Evolutionary conservation across 1,140 invertebrate genomes (phyloP).

Genomic region (Amyelois transitella): DNA sequence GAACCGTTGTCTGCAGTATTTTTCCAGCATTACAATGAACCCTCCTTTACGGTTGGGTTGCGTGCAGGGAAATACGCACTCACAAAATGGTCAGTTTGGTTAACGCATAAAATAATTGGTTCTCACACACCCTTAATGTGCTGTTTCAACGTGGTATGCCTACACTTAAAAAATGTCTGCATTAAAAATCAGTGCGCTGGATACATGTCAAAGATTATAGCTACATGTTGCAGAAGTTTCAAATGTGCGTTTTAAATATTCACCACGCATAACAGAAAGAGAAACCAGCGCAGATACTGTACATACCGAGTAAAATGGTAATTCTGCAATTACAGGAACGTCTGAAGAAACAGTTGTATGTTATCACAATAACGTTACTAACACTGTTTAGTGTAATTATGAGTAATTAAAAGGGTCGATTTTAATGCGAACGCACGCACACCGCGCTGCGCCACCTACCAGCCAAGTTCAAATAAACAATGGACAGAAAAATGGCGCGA

Average conservation of each 20-base stretch:
- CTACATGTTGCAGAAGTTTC: neutral
- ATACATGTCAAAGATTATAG: too few relatives aligned
- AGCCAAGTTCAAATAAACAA: conserved; percentile 60
- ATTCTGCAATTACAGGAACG: conserved; percentile 9
- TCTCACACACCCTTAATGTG: conserved; percentile 16
- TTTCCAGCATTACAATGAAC: conserved; percentile 44
- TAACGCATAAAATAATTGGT: conserved; percentile 23
- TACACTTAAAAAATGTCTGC: too few relatives aligned
- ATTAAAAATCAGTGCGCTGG: too few relatives aligned
- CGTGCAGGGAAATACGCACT: conserved; percentile 25
- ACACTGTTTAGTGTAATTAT: conserved; percentile 27
- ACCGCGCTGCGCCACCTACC: conserved; percentile 55
- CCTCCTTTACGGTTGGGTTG: conserved; percentile 33
- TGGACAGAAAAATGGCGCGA: conserved; percentile 56
- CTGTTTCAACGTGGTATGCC: conserved; percentile 3
- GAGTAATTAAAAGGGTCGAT: conserved; percentile 34
- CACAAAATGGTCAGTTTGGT: conserved; percentile 31
- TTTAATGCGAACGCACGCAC: conserved; percentile 61
- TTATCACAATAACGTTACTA: conserved; percentile 3
- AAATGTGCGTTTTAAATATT: too few relatives aligned
- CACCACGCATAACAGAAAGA: too few relatives aligned
- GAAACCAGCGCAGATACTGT: neutral
- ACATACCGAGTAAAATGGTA: neutral
- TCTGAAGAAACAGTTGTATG: conserved; percentile 1
- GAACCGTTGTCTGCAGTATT: conserved; percentile 42